Conservation (phyloP, 2,888 invertebrate genomes). For the Chymomyza amoena region DNA sequence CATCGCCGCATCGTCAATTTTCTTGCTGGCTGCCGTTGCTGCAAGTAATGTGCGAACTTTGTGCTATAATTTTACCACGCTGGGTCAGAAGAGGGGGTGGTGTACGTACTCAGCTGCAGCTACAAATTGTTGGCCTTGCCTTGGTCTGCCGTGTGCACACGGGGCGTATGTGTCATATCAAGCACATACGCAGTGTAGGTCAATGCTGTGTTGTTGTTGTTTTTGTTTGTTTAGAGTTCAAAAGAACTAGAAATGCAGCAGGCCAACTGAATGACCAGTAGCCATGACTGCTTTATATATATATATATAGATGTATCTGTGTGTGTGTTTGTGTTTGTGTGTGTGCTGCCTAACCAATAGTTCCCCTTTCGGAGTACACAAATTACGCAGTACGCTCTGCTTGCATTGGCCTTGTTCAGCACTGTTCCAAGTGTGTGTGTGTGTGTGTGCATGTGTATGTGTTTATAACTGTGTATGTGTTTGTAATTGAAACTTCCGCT, state of each 20-base stretch:
- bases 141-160: slow-evolving; percentile 42
- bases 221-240: background rate
- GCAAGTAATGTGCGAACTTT: slow-evolving; percentile 69
- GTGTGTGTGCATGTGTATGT: background rate
- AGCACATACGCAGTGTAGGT: slow-evolving; percentile 42
- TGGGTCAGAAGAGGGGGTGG: background rate
- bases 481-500: slow-evolving; percentile 70
- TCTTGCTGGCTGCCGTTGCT: slow-evolving; percentile 28
- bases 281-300: background rate
- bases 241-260: background rate
- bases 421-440: background rate
- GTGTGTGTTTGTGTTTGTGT: background rate
- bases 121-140: slow-evolving; percentile 66
- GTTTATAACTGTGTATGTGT: slow-evolving; percentile 29
- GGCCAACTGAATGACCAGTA: background rate
- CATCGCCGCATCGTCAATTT: slow-evolving; percentile 3
- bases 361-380: background rate
- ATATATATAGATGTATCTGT: too few species aligned
- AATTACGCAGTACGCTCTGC: background rate
- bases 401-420: slow-evolving; percentile 33
- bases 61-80: slow-evolving; percentile 54
- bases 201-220: slow-evolving; percentile 48
- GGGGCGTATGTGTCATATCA: slow-evolving; percentile 65
- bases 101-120: slow-evolving; percentile 26
- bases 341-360: background rate